A percentile compares a stretch with the other conserved stretches of the same genome.
Conservation (phyloP, 92 coral and sea anemone species). For the Porites divaricata region DNA sequence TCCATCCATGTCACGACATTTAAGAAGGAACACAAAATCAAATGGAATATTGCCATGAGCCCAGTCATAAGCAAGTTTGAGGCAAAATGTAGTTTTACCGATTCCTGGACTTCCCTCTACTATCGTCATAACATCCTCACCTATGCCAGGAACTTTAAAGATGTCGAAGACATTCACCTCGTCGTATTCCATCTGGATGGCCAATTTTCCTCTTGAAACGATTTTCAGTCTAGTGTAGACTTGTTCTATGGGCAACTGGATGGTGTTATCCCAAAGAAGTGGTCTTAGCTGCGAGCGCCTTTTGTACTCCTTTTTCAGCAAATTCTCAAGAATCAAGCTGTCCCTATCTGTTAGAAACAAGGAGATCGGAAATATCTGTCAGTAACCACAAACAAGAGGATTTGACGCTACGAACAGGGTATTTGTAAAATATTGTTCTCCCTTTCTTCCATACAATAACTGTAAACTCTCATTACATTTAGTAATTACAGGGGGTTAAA, state of each 20-base stretch:
- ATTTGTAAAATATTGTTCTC: too few species aligned
- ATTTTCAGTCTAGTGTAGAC: constrained; percentile 7
- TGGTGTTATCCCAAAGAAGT: constrained; percentile 1
- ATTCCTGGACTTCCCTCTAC: background rate
- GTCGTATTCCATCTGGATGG: background rate
- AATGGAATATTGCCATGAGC: background rate
- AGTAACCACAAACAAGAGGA: too few species aligned
- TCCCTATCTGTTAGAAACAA: too few species aligned
- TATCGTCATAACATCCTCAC: background rate
- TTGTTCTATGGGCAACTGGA: background rate
- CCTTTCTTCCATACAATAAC: too few species aligned
- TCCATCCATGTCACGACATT: background rate
- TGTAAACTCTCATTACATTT: too few species aligned
- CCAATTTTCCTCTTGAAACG: constrained; percentile 4
- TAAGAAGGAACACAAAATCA: background rate
- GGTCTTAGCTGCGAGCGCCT: background rate
- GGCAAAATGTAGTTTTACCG: background rate
- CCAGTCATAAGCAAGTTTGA: background rate
- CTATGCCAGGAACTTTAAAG: background rate
- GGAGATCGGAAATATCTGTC: too few species aligned
- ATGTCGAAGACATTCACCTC: background rate
- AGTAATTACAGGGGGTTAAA: too few species aligned
- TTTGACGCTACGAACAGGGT: too few species aligned
- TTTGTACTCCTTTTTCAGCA: background rate
- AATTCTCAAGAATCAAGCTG: too few species aligned